Evolutionary conservation across 1,140 invertebrate species (phyloP), one percentile per base, ranked within the genome.

Genomic region (Drosophila leontia): DNA sequence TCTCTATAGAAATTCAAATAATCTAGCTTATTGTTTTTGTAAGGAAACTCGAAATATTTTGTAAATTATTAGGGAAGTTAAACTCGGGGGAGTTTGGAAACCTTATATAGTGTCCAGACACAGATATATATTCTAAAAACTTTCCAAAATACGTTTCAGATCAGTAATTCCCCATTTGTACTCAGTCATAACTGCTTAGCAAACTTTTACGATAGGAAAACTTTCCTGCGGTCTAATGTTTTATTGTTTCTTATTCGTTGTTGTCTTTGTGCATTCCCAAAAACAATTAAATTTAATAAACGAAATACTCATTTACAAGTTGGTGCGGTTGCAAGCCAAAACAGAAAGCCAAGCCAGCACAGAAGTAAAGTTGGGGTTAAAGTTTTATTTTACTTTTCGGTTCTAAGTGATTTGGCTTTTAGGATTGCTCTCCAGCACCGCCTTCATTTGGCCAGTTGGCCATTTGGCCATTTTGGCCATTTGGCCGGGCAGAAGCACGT

Each of bases 401-500:
- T 48, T 71, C 51, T 29, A 34, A 65, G 53, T 60, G 67, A 71
- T 72, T 72, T 72, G 67, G 69, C 67, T 59, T 72, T 72, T 72
- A 59, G 67, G 15, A 50, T 55, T 72, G 37, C 56, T 34, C 45
- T 11, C 37, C 29, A 9, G 13, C 15, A 34, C 41, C 41, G 47
- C 32, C 61, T 32, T 56, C 53, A 56, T 56, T 56, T 56, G 53
- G 53, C 53, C 53, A 39, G 35, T 56, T 56, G 53, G 53, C 53
- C 51, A 37, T 55, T 55, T 55, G 51, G 51, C 48, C 48, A 35
- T 60, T 53, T 67, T 57, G 23, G 48, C 53, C 35, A 56, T 67
- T 61, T 67, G 67, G 67, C 67, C 47, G 63, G n/a, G 51, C 37
- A 39, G 50, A 70, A 70, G 67, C 84, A 90, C 74, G 68, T 88